A percentile compares a stretch with the other conserved stretches of the same genome.
phyloP scores from a whole-genome alignment of 1,140 invertebrate genomes.

The Cephus cinctus region DNA sequence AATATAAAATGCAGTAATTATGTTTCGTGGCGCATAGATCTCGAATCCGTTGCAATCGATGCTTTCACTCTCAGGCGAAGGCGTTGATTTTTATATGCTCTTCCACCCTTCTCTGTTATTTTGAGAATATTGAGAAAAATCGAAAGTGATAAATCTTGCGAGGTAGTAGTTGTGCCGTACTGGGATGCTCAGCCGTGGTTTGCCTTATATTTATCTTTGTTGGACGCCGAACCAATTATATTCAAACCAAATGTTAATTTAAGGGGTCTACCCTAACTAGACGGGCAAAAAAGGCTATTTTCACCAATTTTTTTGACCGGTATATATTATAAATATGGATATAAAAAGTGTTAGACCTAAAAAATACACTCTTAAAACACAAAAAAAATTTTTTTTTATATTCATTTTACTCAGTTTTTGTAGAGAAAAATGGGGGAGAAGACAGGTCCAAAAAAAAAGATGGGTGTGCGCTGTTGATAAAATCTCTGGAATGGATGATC shows the following conservation, averaged over 20 bases:
- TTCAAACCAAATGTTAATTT: constrained; percentile 3
- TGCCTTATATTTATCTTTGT: constrained; percentile 4
- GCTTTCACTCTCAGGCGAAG: constrained; percentile 21
- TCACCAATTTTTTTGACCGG: too few species aligned
- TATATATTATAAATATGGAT: too few species aligned
- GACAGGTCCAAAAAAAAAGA: too few species aligned
- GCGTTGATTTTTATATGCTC: constrained; percentile 5
- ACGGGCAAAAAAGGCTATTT: too few species aligned
- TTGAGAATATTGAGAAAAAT: constrained; percentile 11
- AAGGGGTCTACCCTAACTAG: too few species aligned
- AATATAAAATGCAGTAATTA: constrained; percentile 25
- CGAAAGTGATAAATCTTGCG: constrained; percentile 3
- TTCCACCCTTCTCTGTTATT: constrained; percentile 12
- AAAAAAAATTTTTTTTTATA: too few species aligned
- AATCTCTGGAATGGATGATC: too few species aligned
- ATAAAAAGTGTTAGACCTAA: too few species aligned
- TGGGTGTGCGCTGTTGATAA: too few species aligned
- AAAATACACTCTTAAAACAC: too few species aligned
- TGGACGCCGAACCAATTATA: not conserved
- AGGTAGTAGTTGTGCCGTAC: constrained; percentile 7
- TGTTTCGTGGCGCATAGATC: constrained; percentile 22
- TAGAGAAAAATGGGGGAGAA: too few species aligned
- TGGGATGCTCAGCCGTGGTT: constrained; percentile 13
- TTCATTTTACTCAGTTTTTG: too few species aligned
- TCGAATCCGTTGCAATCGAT: constrained; percentile 17